These are phyloP conservation scores for Catocala fraxini DNA, from an alignment of 2,888 invertebrate species.

Conservation along the genomic window DNA sequence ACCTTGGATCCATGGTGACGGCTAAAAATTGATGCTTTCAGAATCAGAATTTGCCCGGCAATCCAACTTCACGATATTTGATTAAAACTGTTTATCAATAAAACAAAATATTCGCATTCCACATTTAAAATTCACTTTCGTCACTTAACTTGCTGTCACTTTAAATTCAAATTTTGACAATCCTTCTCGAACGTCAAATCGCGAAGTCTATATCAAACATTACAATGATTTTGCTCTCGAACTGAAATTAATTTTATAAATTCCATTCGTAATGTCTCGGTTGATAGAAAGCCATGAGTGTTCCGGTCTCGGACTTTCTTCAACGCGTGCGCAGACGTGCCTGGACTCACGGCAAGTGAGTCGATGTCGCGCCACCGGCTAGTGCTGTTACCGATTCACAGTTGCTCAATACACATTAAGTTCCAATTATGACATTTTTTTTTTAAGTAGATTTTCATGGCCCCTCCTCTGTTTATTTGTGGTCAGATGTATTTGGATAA, in stretches of 20 bases:
- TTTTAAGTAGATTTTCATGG: constrained; percentile 8
- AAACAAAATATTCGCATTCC: constrained; percentile 25
- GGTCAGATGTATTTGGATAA: background rate
- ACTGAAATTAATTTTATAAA: constrained; percentile 49
- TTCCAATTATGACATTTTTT: constrained; percentile 36
- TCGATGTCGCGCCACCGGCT: constrained; percentile 54
- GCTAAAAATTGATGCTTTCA: constrained; percentile 40
- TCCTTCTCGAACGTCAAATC: constrained; percentile 7
- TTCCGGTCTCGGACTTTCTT: constrained; percentile 73
- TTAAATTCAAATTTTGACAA: constrained; percentile 19
- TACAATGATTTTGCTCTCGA: constrained; percentile 38
- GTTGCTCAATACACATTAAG: constrained; percentile 54
- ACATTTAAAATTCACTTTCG: constrained; percentile 60
- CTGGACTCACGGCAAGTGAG: constrained; percentile 72
- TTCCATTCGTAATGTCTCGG: constrained; percentile 60
- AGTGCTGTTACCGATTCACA: constrained; percentile 53
- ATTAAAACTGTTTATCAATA: constrained; percentile 31
- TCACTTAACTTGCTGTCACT: constrained; percentile 51
- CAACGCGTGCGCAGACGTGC: constrained; percentile 77
- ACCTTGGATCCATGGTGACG: constrained; percentile 77
- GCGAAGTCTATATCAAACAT: constrained; percentile 16
- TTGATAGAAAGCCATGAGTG: constrained; percentile 77
- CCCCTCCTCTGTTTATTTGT: background rate
- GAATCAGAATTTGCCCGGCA: constrained; percentile 19
- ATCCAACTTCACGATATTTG: constrained; percentile 27